A percentile compares a stretch with the other conserved stretches of the same genome.
These are phyloP conservation scores for Trematocara variabile DNA, from an alignment of 2,113 vertebrate species.

Conservation along the genomic window DNA sequence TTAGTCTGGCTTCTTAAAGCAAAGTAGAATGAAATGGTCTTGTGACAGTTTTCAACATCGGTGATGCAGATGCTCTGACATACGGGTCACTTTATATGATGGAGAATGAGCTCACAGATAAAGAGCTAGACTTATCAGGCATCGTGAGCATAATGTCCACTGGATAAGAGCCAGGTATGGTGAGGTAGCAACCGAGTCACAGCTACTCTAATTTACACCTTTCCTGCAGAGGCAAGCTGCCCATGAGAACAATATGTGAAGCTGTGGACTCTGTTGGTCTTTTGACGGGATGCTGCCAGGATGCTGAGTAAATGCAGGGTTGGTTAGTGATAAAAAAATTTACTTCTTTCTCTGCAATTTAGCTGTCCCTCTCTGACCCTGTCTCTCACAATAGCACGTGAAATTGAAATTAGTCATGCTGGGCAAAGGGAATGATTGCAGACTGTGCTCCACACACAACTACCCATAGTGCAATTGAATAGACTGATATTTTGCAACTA, in stretches of 20 bases:
- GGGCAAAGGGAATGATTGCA: constrained; percentile 6
- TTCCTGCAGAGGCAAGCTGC: constrained; percentile 45
- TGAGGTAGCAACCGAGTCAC: constrained; percentile 27
- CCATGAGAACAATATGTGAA: constrained; percentile 38
- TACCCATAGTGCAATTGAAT: not conserved
- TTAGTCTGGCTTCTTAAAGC: not conserved
- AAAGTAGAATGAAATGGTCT: not conserved
- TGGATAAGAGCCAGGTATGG: constrained; percentile 35
- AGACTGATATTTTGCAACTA: not conserved
- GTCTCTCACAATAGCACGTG: constrained; percentile 12
- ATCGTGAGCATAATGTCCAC: constrained; percentile 6
- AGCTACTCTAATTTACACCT: constrained; percentile 44
- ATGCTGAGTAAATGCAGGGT: not conserved
- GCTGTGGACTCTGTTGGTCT: not conserved
- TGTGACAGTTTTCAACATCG: not conserved
- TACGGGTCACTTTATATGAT: not conserved
- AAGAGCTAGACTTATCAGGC: not conserved
- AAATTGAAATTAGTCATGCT: constrained; percentile 33
- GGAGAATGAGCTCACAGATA: not conserved
- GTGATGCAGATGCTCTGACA: not conserved
- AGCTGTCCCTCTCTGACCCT: not conserved
- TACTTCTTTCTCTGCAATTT: not conserved
- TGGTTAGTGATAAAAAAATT: not conserved
- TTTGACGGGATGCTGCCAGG: not conserved
- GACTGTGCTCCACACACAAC: constrained; percentile 5